Evolutionary conservation across 2,113 vertebrate species (phyloP), one percentile per base, ranked within the genome.

Genomic region (Mesitornis unicolor): DNA sequence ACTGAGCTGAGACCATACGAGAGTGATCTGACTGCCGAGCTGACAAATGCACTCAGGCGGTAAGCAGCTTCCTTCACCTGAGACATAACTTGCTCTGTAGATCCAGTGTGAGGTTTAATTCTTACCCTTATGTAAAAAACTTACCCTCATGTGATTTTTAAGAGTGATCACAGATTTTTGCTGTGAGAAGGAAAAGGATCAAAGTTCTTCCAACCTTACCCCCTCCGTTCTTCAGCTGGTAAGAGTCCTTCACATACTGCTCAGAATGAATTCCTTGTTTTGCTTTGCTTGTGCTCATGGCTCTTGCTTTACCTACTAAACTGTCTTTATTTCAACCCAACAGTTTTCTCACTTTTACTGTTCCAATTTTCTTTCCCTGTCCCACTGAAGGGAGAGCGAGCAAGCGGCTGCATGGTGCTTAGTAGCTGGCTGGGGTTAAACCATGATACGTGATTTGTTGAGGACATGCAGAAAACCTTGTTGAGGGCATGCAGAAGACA

Each of bases 1-100:
- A 91, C 97, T 31, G 99, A 99, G 79, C 93, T 99, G 36, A 98
- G 98, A 8, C 85, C 97, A 0, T 97, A 98, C 2, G 99, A 99
- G 73, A 97, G 93, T 5, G 99, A 99, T 64, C 96, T 98, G 89
- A 98, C 98, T 19, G 96, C 97, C 6, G 99, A 99, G 78, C 98
- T 99, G 28, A 96, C 98, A 47, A 98, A 91, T 1, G 98, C 98
- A 50, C 97, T 99, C 81, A 97, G 98, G 35, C 94, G 99, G 99
- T 99, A 95, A 98, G 98, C 42, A n/a, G 13, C 33, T 54, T 76
- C 48, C 26, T 38, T 63, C 10, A 1, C 45, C 19, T 9, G 5
- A 36, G 1, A 6, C 4, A 16, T 9, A 5, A 11, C 26, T 56
- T 63, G 15, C 40, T 42, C 28, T 65, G 2, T 13, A 25, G 18